phyloP scores from a whole-genome alignment of 1,140 invertebrate species.

The Diabrotica virgifera region DNA sequence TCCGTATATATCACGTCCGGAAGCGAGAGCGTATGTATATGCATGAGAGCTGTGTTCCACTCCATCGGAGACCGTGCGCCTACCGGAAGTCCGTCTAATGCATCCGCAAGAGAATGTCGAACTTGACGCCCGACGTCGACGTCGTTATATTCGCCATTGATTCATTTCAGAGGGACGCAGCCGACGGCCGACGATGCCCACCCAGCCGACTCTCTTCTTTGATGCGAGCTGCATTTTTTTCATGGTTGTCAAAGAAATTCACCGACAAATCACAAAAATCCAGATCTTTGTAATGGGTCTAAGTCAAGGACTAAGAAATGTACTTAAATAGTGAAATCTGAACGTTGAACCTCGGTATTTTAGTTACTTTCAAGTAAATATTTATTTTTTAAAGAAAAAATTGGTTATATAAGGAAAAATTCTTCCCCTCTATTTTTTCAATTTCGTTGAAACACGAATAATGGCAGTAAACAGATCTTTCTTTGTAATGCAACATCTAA shows the following conservation, averaged over 20 bases:
- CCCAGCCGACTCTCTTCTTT: neutral
- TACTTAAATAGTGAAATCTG: no score
- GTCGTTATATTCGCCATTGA: conserved; percentile 4
- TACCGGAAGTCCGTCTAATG: conserved; percentile 51
- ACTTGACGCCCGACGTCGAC: conserved; percentile 8
- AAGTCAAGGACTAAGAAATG: no score
- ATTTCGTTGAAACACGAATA: no score
- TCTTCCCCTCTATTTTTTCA: no score
- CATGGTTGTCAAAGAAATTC: neutral
- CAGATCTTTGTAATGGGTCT: no score
- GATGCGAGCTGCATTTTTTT: neutral
- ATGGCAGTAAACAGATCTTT: no score
- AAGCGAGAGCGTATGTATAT: conserved; percentile 50
- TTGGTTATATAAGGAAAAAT: no score
- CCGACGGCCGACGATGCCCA: neutral
- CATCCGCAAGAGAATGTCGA: conserved; percentile 40
- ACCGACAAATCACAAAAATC: neutral
- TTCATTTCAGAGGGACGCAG: neutral
- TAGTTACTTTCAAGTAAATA: no score
- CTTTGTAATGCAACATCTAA: no score
- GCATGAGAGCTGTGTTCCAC: conserved; percentile 47
- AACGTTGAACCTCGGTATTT: no score
- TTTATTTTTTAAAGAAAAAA: no score
- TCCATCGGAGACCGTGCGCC: conserved; percentile 44
- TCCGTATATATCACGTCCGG: conserved; percentile 44